Evolutionary conservation across 2,113 vertebrate genomes (phyloP).

Genomic region (Himantopus leucocephalus): DNA sequence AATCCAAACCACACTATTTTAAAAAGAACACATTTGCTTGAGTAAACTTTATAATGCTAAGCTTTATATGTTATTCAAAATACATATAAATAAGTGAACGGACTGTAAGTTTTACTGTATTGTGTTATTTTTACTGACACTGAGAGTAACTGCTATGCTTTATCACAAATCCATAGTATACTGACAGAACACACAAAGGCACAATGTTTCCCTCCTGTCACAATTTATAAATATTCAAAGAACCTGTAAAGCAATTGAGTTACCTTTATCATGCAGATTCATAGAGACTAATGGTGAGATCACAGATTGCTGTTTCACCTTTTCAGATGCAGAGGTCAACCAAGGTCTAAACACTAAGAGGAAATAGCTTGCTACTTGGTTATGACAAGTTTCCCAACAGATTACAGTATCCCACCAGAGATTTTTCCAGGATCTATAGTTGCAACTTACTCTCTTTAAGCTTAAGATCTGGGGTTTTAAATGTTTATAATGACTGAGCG

Average conservation of each 20-base stretch:
- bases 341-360: background rate
- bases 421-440: background rate
- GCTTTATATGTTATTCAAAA: background rate
- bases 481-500: background rate
- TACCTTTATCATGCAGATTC: background rate
- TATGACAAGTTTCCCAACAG: background rate
- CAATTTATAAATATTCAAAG: background rate
- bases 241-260: background rate
- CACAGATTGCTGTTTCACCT: background rate
- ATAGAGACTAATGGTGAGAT: background rate
- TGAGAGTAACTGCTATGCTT: background rate
- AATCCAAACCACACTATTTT: background rate
- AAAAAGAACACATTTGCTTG: background rate
- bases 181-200: background rate
- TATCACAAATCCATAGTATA: rapidly evolving
- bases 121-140: background rate
- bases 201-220: background rate
- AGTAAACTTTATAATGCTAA: background rate
- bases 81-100: background rate
- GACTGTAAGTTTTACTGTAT: background rate
- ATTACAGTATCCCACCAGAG: background rate
- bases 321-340: background rate
- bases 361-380: background rate
- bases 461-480: background rate
- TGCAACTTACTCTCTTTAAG: background rate